Conservation (phyloP, 2,797 vertebrate species). For the Oreortyx pictus region DNA sequence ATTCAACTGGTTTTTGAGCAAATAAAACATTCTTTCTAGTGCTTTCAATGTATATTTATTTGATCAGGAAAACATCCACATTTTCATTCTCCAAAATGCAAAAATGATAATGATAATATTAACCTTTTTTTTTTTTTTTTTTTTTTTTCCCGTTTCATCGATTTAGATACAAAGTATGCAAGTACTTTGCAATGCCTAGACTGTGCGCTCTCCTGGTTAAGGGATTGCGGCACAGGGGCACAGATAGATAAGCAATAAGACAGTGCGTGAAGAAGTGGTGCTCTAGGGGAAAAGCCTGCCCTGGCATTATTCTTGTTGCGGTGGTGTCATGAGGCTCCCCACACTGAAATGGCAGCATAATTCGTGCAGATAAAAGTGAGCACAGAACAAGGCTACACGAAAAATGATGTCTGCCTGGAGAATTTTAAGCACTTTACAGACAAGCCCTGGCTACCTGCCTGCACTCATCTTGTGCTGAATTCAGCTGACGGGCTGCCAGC, state of each 20-base stretch:
- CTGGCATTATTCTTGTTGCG: not conserved
- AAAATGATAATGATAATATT: not conserved
- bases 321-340: rapidly evolving
- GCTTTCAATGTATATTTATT: not conserved
- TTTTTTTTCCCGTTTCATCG: not conserved
- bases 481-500: not conserved
- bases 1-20: not conserved
- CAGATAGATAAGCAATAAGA: not conserved
- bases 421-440: constrained; percentile 1
- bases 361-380: not conserved
- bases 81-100: not conserved
- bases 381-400: not conserved
- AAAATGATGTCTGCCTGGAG: not conserved
- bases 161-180: not conserved
- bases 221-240: not conserved
- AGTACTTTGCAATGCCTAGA: not conserved
- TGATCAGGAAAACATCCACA: not conserved
- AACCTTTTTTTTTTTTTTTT: not conserved
- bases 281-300: not conserved
- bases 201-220: not conserved
- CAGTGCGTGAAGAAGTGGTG: not conserved
- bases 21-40: not conserved
- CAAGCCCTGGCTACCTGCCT: not conserved
- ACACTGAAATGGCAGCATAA: rapidly evolving
- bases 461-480: rapidly evolving